These are phyloP conservation scores for Rhagonycha fulva DNA, from an alignment of 2,888 invertebrate genomes.

Conservation along the genomic window DNA sequence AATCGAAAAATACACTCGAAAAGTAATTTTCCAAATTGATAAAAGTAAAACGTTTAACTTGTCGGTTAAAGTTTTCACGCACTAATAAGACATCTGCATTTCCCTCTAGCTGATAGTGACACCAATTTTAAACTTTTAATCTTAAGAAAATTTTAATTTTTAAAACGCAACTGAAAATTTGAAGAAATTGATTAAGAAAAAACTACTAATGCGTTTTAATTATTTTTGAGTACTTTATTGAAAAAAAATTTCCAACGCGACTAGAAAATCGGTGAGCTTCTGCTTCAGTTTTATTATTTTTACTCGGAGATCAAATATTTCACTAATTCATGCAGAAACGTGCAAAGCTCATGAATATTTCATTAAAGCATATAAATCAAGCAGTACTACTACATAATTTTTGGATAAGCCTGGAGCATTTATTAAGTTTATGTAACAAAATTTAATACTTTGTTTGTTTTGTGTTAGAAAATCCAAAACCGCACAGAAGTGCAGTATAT, in stretches of 20 bases:
- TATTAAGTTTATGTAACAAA: background rate
- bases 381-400: background rate
- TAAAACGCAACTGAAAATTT: no score
- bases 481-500: background rate
- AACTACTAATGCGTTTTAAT: no score
- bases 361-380: background rate
- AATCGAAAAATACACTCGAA: background rate
- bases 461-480: background rate
- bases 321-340: background rate
- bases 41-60: background rate
- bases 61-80: background rate
- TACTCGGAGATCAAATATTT: background rate
- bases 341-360: background rate
- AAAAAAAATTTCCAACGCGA: no score
- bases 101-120: background rate
- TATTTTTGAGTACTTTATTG: no score
- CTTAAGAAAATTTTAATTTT: no score
- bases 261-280: no score
- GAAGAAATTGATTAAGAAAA: no score
- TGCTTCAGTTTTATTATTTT: no score
- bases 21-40: background rate
- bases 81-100: background rate
- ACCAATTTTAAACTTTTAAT: no score
- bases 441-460: background rate
- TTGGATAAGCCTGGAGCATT: background rate